phyloP scores from a whole-genome alignment of 2,113 vertebrate genomes.

The Aspiorhynchus laticeps region DNA sequence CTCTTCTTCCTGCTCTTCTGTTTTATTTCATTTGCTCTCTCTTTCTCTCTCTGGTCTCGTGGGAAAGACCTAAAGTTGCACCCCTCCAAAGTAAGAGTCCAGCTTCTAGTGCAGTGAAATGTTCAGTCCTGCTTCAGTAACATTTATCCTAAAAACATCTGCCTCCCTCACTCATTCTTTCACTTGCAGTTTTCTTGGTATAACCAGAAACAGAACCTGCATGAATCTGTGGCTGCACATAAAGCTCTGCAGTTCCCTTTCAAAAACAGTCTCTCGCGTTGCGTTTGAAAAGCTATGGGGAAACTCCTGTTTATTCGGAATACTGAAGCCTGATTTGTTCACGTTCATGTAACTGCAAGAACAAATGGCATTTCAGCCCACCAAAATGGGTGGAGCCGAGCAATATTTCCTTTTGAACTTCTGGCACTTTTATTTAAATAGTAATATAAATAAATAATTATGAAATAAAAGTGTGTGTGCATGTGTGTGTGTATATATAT shows the following conservation, averaged over 20 bases:
- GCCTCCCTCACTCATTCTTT: background rate
- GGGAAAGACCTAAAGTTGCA: background rate
- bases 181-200: background rate
- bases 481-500: too few species aligned
- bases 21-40: conserved; percentile 47
- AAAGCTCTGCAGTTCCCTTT: background rate
- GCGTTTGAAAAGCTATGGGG: too few species aligned
- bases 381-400: too few species aligned
- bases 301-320: too few species aligned
- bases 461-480: too few species aligned
- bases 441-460: too few species aligned
- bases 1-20: conserved; percentile 48
- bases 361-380: too few species aligned
- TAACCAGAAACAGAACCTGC: background rate
- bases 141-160: background rate
- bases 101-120: background rate
- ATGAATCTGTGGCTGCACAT: background rate
- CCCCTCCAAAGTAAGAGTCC: background rate
- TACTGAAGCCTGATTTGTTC: too few species aligned
- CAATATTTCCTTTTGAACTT: too few species aligned
- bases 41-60: conserved; percentile 1
- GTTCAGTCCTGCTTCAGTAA: background rate
- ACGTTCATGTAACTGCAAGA: too few species aligned
- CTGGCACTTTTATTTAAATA: too few species aligned
- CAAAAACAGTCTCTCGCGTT: too few species aligned